Base-by-base conservation (phyloP, 2,113 vertebrate species). In the Arenaria interpres region DNA sequence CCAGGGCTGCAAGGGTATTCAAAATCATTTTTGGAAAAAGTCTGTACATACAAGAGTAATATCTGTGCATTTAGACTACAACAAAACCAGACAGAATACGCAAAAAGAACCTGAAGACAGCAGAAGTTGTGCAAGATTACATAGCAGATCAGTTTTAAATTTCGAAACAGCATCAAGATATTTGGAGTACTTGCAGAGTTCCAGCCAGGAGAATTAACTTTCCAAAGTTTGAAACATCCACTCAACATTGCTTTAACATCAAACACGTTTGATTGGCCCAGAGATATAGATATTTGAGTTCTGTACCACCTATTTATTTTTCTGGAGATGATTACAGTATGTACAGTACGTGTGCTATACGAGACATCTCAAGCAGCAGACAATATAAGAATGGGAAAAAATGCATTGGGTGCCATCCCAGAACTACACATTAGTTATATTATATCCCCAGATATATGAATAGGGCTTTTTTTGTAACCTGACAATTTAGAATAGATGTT, bases 351-450 rank as follows among this genome's bases (percentile, higher is more conserved):
- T 32, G 7, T 62, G 14, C 14, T 48, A 16, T 17, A 41, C 21
- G 37, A 56, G 20, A 59, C 6, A 50, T 21, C 23, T 91, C 35
- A 35, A 8, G 3, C 8, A 84, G 33, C n/a, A 89, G 27, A 60
- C 12, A 85, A 53, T 37, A 53, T 1, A 82, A 4, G 12, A 53
- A 85, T 11, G 12, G 10, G 17, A 8, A 66, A 90, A 84, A 67
- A n/a, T 1, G 1, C 24, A 77, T 27, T n/a, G 6, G 3, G 32
- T 67, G 10, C 1, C 5, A 50, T 19, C 14, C 14, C 10, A 71
- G 39, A 63, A 43, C 24, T 30, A 45, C 30, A 27, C 19, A 32
- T 24, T 19, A 66, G 3, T 43, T 59, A n/a, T 7, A n/a, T 12
- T 51, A 28, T n/a, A 28, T 39, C 11, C 17, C 9, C 19, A 79